Percentiles rank a stretch among this genome's conserved stretches.
These are phyloP conservation scores for Babylonia areolata DNA, from an alignment of 1,140 invertebrate genomes.

Conservation along the genomic window DNA sequence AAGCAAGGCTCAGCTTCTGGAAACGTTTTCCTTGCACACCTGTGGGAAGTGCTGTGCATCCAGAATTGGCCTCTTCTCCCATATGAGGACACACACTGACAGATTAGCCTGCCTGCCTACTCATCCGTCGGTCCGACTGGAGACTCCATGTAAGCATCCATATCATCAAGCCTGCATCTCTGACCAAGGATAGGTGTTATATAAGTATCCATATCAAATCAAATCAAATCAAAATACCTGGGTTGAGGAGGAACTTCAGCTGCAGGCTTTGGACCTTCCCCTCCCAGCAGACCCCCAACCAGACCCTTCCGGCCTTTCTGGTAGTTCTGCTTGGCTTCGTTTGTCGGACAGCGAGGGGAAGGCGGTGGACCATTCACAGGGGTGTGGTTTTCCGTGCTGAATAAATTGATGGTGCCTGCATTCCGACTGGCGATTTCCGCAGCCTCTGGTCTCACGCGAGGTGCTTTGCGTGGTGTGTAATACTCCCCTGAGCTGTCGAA, in stretches of 20 bases:
- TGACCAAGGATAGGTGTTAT: too few relatives aligned
- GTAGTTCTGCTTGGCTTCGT: slow-evolving; percentile 57
- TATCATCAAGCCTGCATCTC: too few relatives aligned
- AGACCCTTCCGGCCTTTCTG: slow-evolving; percentile 61
- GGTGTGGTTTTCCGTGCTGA: slow-evolving; percentile 44
- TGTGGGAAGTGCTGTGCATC: too few relatives aligned
- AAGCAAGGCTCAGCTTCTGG: too few relatives aligned
- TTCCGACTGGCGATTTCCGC: slow-evolving; percentile 55
- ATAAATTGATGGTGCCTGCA: slow-evolving; percentile 61
- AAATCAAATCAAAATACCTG: too few relatives aligned
- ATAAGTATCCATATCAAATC: too few relatives aligned
- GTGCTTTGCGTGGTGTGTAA: slow-evolving; percentile 51
- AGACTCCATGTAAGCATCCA: too few relatives aligned
- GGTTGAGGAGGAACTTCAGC: slow-evolving; percentile 49
- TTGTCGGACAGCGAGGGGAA: slow-evolving; percentile 61
- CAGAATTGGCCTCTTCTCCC: too few relatives aligned
- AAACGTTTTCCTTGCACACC: too few relatives aligned
- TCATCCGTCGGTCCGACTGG: too few relatives aligned
- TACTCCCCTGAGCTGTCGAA: slow-evolving; percentile 62
- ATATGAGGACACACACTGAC: too few relatives aligned
- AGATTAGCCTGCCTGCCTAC: too few relatives aligned
- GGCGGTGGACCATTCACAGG: slow-evolving; percentile 51
- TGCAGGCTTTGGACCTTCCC: slow-evolving; percentile 54
- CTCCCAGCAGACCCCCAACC: slow-evolving; percentile 56
- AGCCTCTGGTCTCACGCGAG: slow-evolving; percentile 63